phyloP scores from a whole-genome alignment of 2,797 vertebrate genomes.

The Pipistrellus nathusii region DNA sequence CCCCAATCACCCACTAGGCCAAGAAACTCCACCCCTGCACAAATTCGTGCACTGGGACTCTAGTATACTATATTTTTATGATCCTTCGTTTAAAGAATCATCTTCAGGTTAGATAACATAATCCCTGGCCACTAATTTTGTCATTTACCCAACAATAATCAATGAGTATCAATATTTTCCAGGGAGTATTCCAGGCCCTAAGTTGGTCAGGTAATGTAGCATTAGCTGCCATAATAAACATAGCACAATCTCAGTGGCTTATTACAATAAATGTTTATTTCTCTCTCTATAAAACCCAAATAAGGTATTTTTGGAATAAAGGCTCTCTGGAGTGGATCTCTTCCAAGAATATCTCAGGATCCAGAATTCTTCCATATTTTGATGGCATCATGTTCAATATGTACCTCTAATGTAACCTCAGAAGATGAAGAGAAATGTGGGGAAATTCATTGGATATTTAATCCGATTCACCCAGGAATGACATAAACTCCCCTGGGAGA shows the following conservation, averaged over 20 bases:
- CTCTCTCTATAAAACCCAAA: background rate
- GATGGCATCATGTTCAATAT: background rate
- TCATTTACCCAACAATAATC: background rate
- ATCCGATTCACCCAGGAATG: background rate
- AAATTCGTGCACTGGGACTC: no score
- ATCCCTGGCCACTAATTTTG: background rate
- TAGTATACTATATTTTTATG: background rate
- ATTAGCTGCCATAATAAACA: slow-evolving; percentile 2
- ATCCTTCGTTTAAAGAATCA: slow-evolving; percentile 37
- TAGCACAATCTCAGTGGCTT: slow-evolving; percentile 8
- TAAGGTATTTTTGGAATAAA: background rate
- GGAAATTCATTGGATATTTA: background rate
- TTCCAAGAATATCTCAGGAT: background rate
- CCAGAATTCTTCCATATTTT: background rate
- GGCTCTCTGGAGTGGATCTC: background rate
- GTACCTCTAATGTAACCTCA: slow-evolving; percentile 1
- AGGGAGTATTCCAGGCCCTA: background rate
- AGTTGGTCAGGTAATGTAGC: background rate
- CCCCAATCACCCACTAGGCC: no score
- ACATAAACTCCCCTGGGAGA: background rate
- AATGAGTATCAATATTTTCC: background rate
- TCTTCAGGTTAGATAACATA: slow-evolving; percentile 5
- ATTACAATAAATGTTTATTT: slow-evolving; percentile 14
- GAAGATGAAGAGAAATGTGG: background rate
- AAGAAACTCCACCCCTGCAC: no score